Base-by-base conservation (phyloP, 2,888 invertebrate species). In the Chloroclystis v-ata region DNA sequence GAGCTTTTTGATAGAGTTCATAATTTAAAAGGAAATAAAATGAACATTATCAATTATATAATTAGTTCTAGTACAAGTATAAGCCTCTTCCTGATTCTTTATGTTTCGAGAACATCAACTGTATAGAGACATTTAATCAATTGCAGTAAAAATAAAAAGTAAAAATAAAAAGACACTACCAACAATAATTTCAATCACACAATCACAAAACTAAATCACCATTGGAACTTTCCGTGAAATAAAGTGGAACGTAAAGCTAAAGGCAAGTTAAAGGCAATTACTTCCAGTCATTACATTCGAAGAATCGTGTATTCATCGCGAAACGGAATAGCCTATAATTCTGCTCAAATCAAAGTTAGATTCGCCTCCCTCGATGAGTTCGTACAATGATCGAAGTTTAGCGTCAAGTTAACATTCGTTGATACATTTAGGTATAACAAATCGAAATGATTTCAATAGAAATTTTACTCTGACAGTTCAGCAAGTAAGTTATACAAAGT, bases 261-360 rank as follows among this genome's bases (percentile, higher is more conserved):
- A 41, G 32, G 45, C 32, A 40, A 33, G 43, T 47, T 49, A 42
- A 44, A 49, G 43, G 39, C 43, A 40, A 47, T 53, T 40, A 37
- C 44, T 54, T 57, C 48, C 49, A 47, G 47, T 49, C 51, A 53
- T 56, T 59, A 61, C 63, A 57, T 57, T 53, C 50, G 54, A 52
- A 42, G 47, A 59, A 63, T 58, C 51, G 56, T 49, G 55, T 51
- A 54, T 57, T 57, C 56, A 61, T 59, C 56, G 60, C 63, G 59
- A 51, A 37, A 45, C 53, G 52, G 55, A 67, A 61, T 49, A 40
- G 58, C 43, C 50, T 57, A 52, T 60, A 57, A 56, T 64, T 69
- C 56, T 67, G 59, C 71, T 72, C 61, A 46, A 66, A 62, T 60
- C 59, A 43, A 64, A 70, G 65, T 72, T 67, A 59, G 65, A 67